Evolutionary conservation across 1,140 invertebrate genomes (phyloP).

Genomic region (Macrocentrus cingulum): DNA sequence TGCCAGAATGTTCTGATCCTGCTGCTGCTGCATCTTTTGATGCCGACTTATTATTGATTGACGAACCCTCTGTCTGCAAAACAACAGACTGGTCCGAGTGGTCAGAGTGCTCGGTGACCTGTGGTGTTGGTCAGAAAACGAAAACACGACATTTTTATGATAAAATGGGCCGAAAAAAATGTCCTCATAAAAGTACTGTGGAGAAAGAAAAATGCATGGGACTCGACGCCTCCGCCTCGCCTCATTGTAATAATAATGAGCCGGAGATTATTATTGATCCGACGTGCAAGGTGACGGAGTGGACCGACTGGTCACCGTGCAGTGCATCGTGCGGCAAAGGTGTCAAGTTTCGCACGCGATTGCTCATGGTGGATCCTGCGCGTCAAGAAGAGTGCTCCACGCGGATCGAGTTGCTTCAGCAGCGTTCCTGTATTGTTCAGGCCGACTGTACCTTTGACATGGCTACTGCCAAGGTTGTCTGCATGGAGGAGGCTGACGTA

Average conservation of each 20-base stretch:
- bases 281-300: constrained; percentile 68
- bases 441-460: constrained; percentile 71
- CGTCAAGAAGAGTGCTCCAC: constrained; percentile 63
- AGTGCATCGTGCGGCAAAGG: constrained; percentile 73
- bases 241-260: constrained; percentile 62
- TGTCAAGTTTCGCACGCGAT: constrained; percentile 69
- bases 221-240: no score
- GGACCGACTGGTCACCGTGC: constrained; percentile 76
- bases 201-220: constrained; percentile 78
- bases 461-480: constrained; percentile 77
- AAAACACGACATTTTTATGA: constrained; percentile 73
- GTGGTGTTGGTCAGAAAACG: constrained; percentile 77
- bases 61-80: constrained; percentile 60
- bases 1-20: constrained; percentile 72
- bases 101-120: constrained; percentile 81
- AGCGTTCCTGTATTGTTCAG: constrained; percentile 66
- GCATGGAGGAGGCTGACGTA: constrained; percentile 69
- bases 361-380: constrained; percentile 66
- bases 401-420: constrained; percentile 66
- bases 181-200: constrained; percentile 68
- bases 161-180: constrained; percentile 75
- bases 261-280: constrained; percentile 63
- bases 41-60: constrained; percentile 45
- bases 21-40: no score
- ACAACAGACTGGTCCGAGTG: constrained; percentile 76